A percentile compares a stretch with the other conserved stretches of the same genome.
phyloP scores from a whole-genome alignment of 2,888 invertebrate species.

The Eurytoma adleriae region DNA sequence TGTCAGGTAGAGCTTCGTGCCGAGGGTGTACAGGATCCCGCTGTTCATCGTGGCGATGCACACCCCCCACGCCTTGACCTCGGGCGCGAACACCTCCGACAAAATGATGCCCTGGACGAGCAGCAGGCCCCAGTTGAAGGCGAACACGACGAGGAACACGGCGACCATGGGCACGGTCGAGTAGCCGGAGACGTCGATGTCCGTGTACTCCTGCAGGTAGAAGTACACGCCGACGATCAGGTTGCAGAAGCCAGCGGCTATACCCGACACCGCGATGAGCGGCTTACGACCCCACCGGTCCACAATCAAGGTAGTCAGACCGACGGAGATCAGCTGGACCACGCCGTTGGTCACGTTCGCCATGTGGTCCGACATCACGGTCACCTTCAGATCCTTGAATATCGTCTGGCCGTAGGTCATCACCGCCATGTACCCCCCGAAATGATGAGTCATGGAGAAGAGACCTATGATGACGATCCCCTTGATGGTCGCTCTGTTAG shows the following conservation, averaged over 20 bases:
- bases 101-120: conserved; percentile 62
- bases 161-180: conserved; percentile 60
- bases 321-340: conserved; percentile 67
- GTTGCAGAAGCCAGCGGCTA: conserved; percentile 59
- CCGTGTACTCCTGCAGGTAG: conserved; percentile 61
- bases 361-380: conserved; percentile 62
- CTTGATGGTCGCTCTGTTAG: conserved; percentile 65
- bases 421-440: conserved; percentile 71
- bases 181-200: conserved; percentile 56
- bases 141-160: conserved; percentile 60
- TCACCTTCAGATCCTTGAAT: conserved; percentile 68
- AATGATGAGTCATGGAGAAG: conserved; percentile 76
- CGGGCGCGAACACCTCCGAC: conserved; percentile 64
- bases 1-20: conserved; percentile 63
- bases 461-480: conserved; percentile 75
- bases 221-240: conserved; percentile 63
- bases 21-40: conserved; percentile 57
- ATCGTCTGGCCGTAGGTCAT: conserved; percentile 74
- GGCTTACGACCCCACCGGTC: conserved; percentile 76
- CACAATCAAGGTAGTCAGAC: conserved; percentile 67
- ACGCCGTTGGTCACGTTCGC: conserved; percentile 65
- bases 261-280: conserved; percentile 74
- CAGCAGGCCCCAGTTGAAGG: conserved; percentile 63
- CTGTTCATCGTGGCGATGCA: conserved; percentile 58
- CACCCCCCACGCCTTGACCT: conserved; percentile 63